Evolutionary conservation across 2,113 vertebrate species (phyloP).

Genomic region (Camarhynchus parvulus): DNA sequence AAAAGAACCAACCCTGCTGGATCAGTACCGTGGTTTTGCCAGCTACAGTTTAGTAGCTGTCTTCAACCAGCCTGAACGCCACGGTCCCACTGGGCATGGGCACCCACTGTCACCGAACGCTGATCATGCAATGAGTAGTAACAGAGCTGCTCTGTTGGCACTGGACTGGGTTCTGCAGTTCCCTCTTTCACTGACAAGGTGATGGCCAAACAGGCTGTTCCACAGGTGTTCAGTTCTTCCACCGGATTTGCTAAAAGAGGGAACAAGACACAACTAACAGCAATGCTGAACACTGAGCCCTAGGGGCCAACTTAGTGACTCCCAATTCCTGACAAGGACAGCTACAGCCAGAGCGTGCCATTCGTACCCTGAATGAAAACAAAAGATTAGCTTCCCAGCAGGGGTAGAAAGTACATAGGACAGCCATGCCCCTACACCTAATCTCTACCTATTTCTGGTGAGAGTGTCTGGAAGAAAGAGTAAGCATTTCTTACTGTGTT

Average conservation of each 20-base stretch:
- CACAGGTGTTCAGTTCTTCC: conserved; percentile 88
- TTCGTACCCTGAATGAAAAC: neutral
- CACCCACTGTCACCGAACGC: neutral
- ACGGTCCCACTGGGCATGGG: neutral
- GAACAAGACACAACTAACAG: neutral
- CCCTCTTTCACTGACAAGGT: conserved; percentile 40
- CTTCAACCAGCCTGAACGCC: neutral
- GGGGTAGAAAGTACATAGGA: neutral
- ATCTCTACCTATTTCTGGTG: fast-evolving
- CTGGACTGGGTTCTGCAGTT: neutral
- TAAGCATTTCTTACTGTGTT: conserved; percentile 78
- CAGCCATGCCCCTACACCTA: neutral
- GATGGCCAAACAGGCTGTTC: neutral
- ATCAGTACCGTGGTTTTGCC: neutral
- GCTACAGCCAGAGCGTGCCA: neutral
- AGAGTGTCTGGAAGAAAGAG: neutral
- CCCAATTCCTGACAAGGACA: neutral
- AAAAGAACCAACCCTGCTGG: conserved; percentile 18
- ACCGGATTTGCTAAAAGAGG: conserved; percentile 89
- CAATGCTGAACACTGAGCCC: neutral
- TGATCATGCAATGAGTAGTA: conserved; percentile 9
- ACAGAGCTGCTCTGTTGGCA: neutral
- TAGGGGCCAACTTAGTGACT: neutral
- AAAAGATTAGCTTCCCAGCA: neutral
- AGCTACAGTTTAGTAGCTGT: neutral